These are phyloP conservation scores for Ameiurus melas DNA, from an alignment of 2,113 vertebrate genomes.

Conservation along the genomic window DNA sequence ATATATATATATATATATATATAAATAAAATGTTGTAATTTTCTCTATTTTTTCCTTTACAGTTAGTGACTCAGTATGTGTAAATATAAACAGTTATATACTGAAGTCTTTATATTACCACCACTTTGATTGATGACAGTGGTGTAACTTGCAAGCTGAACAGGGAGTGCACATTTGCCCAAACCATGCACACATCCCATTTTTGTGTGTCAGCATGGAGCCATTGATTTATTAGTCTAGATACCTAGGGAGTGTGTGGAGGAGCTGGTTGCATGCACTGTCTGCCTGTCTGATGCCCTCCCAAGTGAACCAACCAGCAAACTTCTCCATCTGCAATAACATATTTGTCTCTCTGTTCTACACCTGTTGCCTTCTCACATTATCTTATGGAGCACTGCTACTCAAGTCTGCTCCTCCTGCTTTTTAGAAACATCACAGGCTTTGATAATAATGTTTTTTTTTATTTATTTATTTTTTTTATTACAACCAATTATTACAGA, in stretches of 20 bases:
- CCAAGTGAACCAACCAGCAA: conserved; percentile 41
- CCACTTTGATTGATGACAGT: conserved; percentile 24
- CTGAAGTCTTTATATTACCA: neutral
- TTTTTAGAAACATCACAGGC: conserved; percentile 22
- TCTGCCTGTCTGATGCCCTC: conserved; percentile 37
- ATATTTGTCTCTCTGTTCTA: conserved; percentile 55
- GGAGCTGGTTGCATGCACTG: conserved; percentile 49
- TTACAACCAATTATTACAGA: no score
- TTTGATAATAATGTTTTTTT: conserved; percentile 4
- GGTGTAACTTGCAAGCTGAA: neutral
- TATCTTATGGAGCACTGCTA: neutral
- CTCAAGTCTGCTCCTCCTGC: neutral
- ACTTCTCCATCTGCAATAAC: conserved; percentile 48
- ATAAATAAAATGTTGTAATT: neutral
- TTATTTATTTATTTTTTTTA: no score
- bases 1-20: no score
- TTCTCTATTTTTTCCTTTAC: neutral
- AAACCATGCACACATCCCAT: neutral
- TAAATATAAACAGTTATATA: neutral
- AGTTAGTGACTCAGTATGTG: neutral
- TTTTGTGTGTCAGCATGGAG: conserved; percentile 21
- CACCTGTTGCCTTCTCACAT: conserved; percentile 50
- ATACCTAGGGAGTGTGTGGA: conserved; percentile 26
- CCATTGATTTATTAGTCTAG: conserved; percentile 51
- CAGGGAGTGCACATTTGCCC: neutral